A percentile compares a stretch with the other conserved stretches of the same genome.
phyloP scores from a whole-genome alignment of 2,113 vertebrate species.

The Passer domesticus region DNA sequence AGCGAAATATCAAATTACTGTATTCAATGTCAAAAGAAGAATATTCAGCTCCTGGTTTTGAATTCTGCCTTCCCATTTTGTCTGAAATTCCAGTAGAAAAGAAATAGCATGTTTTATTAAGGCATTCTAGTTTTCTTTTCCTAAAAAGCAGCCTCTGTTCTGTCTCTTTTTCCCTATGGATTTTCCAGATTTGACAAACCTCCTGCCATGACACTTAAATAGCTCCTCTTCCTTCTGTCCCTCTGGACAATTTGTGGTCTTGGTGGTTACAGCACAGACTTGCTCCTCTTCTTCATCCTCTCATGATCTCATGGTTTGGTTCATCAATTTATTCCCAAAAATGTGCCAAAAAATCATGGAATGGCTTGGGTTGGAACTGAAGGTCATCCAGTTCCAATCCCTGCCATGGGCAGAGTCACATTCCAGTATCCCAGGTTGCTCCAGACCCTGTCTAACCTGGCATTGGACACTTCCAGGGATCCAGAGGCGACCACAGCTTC shows the following conservation, averaged over 20 bases:
- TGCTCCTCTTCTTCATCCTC: neutral
- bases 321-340: neutral
- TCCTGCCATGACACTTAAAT: neutral
- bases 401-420: neutral
- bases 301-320: neutral
- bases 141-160: neutral
- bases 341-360: neutral
- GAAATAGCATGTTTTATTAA: neutral
- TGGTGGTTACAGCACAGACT: too few relatives aligned
- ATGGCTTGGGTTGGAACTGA: neutral
- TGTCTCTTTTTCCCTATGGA: neutral
- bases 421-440: neutral
- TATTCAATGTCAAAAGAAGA: neutral
- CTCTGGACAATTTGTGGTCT: too few relatives aligned
- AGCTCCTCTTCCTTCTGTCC: neutral
- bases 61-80: neutral
- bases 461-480: neutral
- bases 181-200: neutral
- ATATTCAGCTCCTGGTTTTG: neutral
- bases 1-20: neutral
- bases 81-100: neutral
- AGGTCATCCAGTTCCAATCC: neutral
- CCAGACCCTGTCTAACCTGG: accelerated
- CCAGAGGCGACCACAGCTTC: neutral
- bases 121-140: neutral